Percentiles rank a stretch among this genome's conserved stretches.
phyloP scores from a whole-genome alignment of 2,113 vertebrate species.

The Bufo bufo region DNA sequence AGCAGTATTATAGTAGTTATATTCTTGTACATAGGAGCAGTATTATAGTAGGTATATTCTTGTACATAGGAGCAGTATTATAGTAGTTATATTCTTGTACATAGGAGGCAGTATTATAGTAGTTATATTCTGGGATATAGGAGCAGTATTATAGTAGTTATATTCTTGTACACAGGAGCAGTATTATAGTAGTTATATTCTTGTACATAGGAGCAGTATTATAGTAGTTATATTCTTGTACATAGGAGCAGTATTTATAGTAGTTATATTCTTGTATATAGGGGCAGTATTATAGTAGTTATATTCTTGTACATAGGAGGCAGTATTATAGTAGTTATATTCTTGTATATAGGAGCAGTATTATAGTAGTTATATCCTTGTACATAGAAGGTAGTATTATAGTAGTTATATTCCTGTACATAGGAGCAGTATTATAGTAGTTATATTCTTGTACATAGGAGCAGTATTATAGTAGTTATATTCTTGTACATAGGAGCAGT shows the following conservation, averaged over 20 bases:
- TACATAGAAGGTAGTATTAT: not conserved
- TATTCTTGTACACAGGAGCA: not conserved
- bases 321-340: not conserved
- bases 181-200: not conserved
- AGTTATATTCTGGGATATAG: not conserved
- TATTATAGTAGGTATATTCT: not conserved
- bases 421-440: too few relatives aligned
- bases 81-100: not conserved
- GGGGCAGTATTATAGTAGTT: not conserved
- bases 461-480: too few relatives aligned
- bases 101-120: not conserved
- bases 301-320: not conserved
- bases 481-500: too few relatives aligned
- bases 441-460: too few relatives aligned
- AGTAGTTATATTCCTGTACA: not conserved
- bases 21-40: not conserved
- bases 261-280: not conserved
- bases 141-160: slow-evolving; percentile 3
- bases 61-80: not conserved
- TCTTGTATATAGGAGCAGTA: too few relatives aligned
- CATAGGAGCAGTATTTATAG: not conserved
- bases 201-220: not conserved
- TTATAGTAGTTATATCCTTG: not conserved
- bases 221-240: too few relatives aligned
- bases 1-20: not conserved